Conservation (phyloP, 2,888 invertebrate genomes). For the Malacosoma neustria region DNA sequence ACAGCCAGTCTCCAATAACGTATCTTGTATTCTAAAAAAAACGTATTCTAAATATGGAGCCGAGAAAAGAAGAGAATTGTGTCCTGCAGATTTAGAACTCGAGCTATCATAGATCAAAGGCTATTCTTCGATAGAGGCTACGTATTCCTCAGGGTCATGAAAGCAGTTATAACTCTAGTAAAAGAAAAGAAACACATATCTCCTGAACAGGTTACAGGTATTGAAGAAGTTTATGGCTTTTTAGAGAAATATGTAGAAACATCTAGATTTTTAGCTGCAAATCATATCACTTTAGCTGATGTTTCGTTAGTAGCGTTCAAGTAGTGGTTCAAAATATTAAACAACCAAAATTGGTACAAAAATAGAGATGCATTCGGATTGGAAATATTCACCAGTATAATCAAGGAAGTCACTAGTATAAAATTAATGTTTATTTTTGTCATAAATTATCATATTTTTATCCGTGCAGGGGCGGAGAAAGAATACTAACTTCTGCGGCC, state of each 20-base stretch:
- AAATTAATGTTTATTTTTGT: too few relatives aligned
- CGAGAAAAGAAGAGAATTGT: constrained; percentile 23
- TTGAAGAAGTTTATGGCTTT: constrained; percentile 26
- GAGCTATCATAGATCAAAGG: constrained; percentile 28
- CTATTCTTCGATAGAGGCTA: constrained; percentile 27
- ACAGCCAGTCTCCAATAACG: constrained; percentile 35
- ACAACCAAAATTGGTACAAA: constrained; percentile 25
- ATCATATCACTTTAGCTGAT: constrained; percentile 33
- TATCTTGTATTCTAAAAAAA: constrained; percentile 34
- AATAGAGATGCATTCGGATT: constrained; percentile 27
- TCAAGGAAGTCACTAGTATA: too few relatives aligned
- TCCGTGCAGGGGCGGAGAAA: too few relatives aligned
- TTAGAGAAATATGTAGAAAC: constrained; percentile 31
- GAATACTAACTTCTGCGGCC: too few relatives aligned
- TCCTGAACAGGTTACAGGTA: constrained; percentile 14
- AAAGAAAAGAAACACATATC: constrained; percentile 13
- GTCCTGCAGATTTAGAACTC: constrained; percentile 26
- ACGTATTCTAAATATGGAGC: constrained; percentile 39
- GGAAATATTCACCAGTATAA: constrained; percentile 7
- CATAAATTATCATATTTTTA: too few relatives aligned
- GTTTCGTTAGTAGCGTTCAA: constrained; percentile 24
- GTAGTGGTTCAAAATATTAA: constrained; percentile 23
- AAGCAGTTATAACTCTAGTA: constrained; percentile 9
- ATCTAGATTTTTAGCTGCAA: constrained; percentile 21
- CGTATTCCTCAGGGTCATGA: constrained; percentile 18